These are phyloP conservation scores for Melanogrammus aeglefinus DNA, from an alignment of 2,797 vertebrate species.

Conservation along the genomic window DNA sequence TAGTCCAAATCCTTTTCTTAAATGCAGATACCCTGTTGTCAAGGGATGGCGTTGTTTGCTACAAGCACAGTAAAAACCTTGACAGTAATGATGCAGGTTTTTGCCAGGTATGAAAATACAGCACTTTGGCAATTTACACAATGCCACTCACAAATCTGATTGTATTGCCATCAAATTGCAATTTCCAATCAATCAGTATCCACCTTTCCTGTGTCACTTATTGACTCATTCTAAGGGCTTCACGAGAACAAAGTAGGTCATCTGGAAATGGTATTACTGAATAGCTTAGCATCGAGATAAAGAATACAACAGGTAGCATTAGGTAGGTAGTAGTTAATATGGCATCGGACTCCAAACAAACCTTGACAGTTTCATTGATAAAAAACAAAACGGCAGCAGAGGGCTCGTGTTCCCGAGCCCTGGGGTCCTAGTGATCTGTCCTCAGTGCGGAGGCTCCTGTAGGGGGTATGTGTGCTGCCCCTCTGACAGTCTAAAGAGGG, in stretches of 20 bases:
- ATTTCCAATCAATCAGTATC: background rate
- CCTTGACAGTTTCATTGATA: background rate
- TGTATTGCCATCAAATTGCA: background rate
- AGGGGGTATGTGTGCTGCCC: background rate
- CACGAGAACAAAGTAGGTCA: background rate
- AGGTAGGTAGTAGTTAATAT: background rate
- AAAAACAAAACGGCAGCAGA: constrained; percentile 27
- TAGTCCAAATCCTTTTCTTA: background rate
- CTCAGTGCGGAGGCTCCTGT: background rate
- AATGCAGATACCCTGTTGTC: background rate
- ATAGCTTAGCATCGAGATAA: background rate
- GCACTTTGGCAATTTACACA: background rate
- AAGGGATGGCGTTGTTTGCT: background rate
- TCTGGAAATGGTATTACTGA: background rate
- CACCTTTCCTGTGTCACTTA: background rate
- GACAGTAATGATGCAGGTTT: background rate
- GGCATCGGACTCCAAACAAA: background rate
- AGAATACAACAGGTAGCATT: constrained; percentile 7
- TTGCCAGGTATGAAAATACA: background rate
- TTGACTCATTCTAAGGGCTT: background rate
- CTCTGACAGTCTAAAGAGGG: background rate
- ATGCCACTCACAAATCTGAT: background rate
- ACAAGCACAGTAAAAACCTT: background rate
- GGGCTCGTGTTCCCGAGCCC: constrained; percentile 7
- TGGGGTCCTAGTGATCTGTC: background rate